phyloP scores from a whole-genome alignment of 2,888 invertebrate genomes.

The Eristalis tenax region DNA sequence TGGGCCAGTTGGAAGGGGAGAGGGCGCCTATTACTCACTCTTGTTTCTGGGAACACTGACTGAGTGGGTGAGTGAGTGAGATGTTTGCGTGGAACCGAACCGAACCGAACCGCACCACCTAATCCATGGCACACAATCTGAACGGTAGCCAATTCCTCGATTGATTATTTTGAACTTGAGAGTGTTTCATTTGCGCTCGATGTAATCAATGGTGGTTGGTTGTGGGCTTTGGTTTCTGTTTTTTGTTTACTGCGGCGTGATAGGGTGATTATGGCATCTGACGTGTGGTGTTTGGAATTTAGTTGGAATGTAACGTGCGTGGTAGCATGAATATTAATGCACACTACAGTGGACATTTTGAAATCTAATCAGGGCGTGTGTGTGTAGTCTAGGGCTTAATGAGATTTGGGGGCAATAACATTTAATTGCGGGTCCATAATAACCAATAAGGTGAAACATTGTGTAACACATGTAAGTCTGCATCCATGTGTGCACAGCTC shows the following conservation, averaged over 20 bases:
- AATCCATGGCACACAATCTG: neutral
- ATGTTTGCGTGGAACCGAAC: neutral
- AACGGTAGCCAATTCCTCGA: slow-evolving; percentile 30
- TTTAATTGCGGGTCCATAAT: neutral
- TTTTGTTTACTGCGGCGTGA: neutral
- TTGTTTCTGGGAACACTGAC: neutral
- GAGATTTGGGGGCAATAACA: neutral
- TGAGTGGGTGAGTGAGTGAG: neutral
- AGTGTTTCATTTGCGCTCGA: slow-evolving; percentile 21
- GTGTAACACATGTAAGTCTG: neutral
- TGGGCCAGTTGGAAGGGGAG: neutral
- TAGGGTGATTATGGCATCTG: neutral
- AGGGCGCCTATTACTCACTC: neutral
- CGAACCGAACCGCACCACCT: neutral
- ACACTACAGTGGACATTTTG: neutral
- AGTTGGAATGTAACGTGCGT: neutral
- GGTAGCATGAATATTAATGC: neutral
- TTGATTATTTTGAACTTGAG: slow-evolving; percentile 45
- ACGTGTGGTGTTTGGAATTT: neutral
- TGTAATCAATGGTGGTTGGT: slow-evolving; percentile 4
- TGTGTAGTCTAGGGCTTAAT: neutral
- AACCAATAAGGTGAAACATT: neutral
- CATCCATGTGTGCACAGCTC: neutral
- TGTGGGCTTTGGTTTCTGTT: too few relatives aligned
- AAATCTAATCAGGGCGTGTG: neutral